Evolutionary conservation across 2,113 vertebrate species (phyloP), one percentile per base, ranked within the genome.

Genomic region (Hippocampus mohnikei): DNA sequence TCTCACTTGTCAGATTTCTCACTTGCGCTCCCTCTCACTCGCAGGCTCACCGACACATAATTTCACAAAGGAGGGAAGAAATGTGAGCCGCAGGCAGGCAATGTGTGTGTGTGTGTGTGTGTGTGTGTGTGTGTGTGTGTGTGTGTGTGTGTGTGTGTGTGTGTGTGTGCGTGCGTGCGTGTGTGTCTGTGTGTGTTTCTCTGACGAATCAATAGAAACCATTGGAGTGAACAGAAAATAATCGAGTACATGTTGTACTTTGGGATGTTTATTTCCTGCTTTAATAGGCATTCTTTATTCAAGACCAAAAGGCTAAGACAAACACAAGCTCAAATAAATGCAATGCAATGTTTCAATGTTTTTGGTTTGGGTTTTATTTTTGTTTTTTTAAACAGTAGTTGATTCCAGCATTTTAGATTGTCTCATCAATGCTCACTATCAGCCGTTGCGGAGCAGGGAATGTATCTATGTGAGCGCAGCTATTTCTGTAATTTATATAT

Each of bases 21-120:
- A 53, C 67, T 68, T 55, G 5, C 82, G 48, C 78, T 64, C 44
- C 44, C 74, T 76, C 79, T 78, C 78, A 62, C 70, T 83, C 78
- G 69, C 88, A 76, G 72, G 75, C 85, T 82, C 79, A 72, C 73
- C 69, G 23, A 87, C 88, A 87, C 84, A 82, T 84, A 77, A 84
- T 82, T 84, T 86, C 73, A 79, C 79, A 76, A 78, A 80, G 74
- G 71, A 53, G 78, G 76, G 73, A 84, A 83, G 77, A 78, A 85
- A 74, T 74, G 70, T 71, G 78, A 76, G 78, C 80, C 20, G 53
- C 74, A 37, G 85, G 78, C 74, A 56, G 61, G 72, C 72, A 70
- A 48, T 76, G 72, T 67, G 10, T 56, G 41, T 76, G 72, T 65
- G 8, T 50, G 37, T n/a, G 61, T 64, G 61, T 2, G 3, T 41